phyloP scores from a whole-genome alignment of 2,888 invertebrate genomes.

The Conus canariensis region DNA sequence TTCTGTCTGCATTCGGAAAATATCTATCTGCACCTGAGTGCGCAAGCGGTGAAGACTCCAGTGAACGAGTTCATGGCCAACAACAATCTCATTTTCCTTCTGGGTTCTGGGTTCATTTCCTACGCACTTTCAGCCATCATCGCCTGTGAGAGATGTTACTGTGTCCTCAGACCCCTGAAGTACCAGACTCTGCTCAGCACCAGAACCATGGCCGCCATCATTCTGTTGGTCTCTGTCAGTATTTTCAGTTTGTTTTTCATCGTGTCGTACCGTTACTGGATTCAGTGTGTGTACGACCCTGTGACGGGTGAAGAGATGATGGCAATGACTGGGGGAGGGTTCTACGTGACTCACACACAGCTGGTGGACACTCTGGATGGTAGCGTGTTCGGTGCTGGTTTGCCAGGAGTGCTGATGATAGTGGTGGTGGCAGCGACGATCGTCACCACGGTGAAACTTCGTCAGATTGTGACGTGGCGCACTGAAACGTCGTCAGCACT shows the following conservation, averaged over 20 bases:
- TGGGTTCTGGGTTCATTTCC: background rate
- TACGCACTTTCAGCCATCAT: background rate
- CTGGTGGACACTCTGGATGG: background rate
- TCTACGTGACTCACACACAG: background rate
- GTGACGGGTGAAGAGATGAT: background rate
- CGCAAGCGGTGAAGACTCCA: background rate
- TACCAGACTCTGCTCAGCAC: background rate
- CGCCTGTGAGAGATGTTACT: constrained; percentile 21
- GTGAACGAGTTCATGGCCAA: background rate
- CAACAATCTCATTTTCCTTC: background rate
- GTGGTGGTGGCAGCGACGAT: background rate
- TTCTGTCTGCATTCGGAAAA: background rate
- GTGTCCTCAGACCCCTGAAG: constrained; percentile 9
- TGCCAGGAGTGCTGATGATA: background rate
- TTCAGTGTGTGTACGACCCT: background rate
- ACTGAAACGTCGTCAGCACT: constrained; percentile 2
- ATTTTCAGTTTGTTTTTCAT: background rate
- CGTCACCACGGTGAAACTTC: background rate
- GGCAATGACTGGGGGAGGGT: background rate
- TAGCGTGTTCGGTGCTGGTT: background rate
- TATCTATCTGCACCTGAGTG: background rate
- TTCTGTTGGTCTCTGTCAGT: background rate
- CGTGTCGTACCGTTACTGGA: background rate
- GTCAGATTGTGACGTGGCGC: constrained; percentile 7
- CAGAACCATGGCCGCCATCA: background rate